Percentiles rank a stretch among this genome's conserved stretches.
Conservation (phyloP, 2,888 invertebrate species). For the Agapetus fuscipes region DNA sequence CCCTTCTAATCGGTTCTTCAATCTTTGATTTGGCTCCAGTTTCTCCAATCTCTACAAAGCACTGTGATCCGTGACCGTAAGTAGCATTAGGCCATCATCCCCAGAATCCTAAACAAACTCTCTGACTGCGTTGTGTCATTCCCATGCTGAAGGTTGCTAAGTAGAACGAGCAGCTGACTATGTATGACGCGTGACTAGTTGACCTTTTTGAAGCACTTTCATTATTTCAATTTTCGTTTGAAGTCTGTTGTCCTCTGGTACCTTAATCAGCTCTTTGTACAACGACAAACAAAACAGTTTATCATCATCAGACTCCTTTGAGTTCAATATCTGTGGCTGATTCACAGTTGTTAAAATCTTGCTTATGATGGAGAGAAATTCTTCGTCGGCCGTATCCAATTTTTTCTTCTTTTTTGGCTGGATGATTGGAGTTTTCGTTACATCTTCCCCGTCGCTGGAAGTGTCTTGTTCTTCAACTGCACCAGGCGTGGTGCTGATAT, state of each 20-base stretch:
- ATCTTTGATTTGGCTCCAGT: too few species aligned
- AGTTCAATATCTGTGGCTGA: slow-evolving; percentile 1
- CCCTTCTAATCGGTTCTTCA: too few species aligned
- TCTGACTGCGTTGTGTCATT: slow-evolving; percentile 1
- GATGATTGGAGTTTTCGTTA: too few species aligned
- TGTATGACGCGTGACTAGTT: neutral
- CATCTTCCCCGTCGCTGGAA: too few species aligned
- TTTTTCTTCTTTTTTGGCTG: too few species aligned
- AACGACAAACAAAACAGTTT: slow-evolving; percentile 1
- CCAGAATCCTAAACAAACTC: slow-evolving; percentile 1
- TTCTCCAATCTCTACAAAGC: too few species aligned
- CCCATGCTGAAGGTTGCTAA: neutral
- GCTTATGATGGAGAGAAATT: slow-evolving; percentile 1
- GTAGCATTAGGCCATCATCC: too few species aligned
- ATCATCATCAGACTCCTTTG: neutral
- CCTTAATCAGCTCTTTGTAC: too few species aligned
- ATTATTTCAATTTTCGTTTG: slow-evolving; percentile 2
- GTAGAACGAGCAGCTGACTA: slow-evolving; percentile 1
- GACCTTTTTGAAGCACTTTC: slow-evolving; percentile 1
- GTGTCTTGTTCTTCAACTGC: too few species aligned
- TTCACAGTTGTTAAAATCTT: neutral
- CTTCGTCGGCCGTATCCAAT: too few species aligned
- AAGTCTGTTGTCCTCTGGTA: neutral
- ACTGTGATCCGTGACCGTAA: too few species aligned
- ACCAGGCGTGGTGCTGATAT: too few species aligned